Evolutionary conservation across 2,888 invertebrate genomes (phyloP).

Genomic region (Calliopum simillimum): DNA sequence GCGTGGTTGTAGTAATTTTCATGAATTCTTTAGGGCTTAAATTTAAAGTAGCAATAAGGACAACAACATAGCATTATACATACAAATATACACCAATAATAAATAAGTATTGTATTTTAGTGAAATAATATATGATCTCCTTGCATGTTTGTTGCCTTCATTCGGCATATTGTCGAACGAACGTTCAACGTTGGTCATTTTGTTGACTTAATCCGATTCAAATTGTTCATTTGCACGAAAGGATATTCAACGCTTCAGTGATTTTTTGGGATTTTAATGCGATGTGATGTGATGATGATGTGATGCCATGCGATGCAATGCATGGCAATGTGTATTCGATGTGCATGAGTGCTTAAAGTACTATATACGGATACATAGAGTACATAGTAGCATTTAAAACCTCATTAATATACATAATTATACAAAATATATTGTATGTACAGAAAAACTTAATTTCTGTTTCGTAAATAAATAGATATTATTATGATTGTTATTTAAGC

Average conservation of each 20-base stretch:
- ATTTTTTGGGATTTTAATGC: conserved; percentile 46
- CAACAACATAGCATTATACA: background rate
- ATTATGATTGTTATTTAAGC: too few species aligned
- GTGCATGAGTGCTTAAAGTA: too few species aligned
- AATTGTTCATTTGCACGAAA: conserved; percentile 52
- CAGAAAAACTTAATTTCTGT: too few species aligned
- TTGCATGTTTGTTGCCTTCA: conserved; percentile 16
- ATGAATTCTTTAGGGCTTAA: background rate
- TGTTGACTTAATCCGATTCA: conserved; percentile 47
- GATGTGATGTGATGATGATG: conserved; percentile 38
- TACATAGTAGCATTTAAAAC: too few species aligned
- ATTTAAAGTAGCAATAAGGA: background rate
- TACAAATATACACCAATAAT: background rate
- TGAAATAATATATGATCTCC: conserved; percentile 31
- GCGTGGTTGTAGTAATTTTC: too few species aligned
- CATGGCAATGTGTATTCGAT: background rate
- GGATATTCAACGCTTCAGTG: conserved; percentile 51
- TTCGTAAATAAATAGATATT: too few species aligned
- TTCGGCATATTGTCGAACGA: background rate
- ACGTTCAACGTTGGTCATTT: conserved; percentile 26
- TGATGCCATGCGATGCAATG: conserved; percentile 32
- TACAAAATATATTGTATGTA: too few species aligned
- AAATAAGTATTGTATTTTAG: conserved; percentile 13
- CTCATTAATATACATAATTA: too few species aligned
- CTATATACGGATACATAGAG: too few species aligned